Conservation (phyloP, 2,113 vertebrate species). For the Tachuris rubrigastra region DNA sequence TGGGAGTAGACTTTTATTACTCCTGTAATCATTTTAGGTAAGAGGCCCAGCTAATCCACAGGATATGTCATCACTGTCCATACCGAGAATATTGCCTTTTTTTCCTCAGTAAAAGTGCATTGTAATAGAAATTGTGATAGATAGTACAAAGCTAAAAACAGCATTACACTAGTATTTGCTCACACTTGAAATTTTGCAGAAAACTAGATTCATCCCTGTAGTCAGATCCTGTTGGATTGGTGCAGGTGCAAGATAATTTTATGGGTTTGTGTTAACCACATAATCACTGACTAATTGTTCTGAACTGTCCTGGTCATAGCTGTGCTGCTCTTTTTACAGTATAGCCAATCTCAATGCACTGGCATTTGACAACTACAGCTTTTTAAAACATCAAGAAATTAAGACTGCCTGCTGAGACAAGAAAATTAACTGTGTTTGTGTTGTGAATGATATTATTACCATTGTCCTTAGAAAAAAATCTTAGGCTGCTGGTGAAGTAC, state of each 20-base stretch:
- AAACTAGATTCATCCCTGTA: not conserved
- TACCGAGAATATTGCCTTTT: not conserved
- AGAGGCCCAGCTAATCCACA: slow-evolving; percentile 48
- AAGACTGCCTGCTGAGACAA: not conserved
- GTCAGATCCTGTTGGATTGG: not conserved
- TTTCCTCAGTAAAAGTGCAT: not conserved
- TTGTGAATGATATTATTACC: not conserved
- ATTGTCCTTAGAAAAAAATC: not conserved
- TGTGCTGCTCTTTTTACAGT: not conserved
- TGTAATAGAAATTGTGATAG: not conserved
- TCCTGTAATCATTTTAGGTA: slow-evolving; percentile 66
- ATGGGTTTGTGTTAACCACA: not conserved
- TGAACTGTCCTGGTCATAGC: not conserved
- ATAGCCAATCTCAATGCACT: not conserved
- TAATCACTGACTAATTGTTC: not conserved
- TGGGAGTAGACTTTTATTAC: slow-evolving; percentile 51
- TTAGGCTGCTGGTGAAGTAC: not conserved
- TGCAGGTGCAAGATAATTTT: not conserved
- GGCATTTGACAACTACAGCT: not conserved
- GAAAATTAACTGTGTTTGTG: not conserved
- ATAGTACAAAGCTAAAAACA: not conserved
- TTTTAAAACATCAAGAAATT: not conserved
- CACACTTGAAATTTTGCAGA: not conserved
- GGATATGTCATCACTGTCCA: not conserved
- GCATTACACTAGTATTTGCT: not conserved